A percentile compares a stretch with the other conserved stretches of the same genome.
phyloP scores from a whole-genome alignment of 2,888 invertebrate genomes.

The Agriopis marginaria region DNA sequence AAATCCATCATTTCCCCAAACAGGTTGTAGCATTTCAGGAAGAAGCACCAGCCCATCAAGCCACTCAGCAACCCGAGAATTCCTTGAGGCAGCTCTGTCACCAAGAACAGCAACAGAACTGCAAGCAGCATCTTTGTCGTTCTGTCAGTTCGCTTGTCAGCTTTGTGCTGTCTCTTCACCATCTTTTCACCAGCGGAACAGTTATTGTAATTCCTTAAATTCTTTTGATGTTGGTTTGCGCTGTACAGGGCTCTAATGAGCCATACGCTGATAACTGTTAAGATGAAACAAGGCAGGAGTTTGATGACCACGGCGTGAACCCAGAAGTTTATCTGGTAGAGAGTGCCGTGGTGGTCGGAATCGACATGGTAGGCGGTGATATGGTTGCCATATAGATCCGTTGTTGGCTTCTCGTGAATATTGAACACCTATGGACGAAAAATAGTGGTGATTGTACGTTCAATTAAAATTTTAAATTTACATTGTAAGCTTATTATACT shows the following conservation, averaged over 20 bases:
- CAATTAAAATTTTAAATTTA: conserved; percentile 55
- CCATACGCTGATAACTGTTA: conserved; percentile 91
- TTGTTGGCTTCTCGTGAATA: conserved; percentile 79
- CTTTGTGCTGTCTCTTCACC: conserved; percentile 83
- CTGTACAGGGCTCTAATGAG: conserved; percentile 90
- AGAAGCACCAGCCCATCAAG: conserved; percentile 90
- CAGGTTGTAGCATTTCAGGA: conserved; percentile 91
- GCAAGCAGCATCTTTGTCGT: conserved; percentile 96
- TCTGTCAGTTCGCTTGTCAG: conserved; percentile 92
- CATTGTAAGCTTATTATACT: conserved; percentile 50
- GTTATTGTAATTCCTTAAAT: conserved; percentile 88
- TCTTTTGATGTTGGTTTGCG: conserved; percentile 91
- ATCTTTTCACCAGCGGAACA: conserved; percentile 81
- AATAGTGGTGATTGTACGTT: conserved; percentile 13
- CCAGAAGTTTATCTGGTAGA: conserved; percentile 92
- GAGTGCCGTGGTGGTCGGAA: conserved; percentile 85
- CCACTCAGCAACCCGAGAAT: conserved; percentile 90
- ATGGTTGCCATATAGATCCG: conserved; percentile 73
- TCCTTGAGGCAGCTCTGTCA: conserved; percentile 96
- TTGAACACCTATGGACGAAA: conserved; percentile 73
- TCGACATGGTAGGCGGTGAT: conserved; percentile 78
- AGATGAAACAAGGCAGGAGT: conserved; percentile 91
- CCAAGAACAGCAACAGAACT: conserved; percentile 93
- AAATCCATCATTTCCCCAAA: conserved; percentile 96
- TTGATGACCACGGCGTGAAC: conserved; percentile 93